phyloP scores from a whole-genome alignment of 2,888 invertebrate genomes.

The Leptura quadrifasciata region DNA sequence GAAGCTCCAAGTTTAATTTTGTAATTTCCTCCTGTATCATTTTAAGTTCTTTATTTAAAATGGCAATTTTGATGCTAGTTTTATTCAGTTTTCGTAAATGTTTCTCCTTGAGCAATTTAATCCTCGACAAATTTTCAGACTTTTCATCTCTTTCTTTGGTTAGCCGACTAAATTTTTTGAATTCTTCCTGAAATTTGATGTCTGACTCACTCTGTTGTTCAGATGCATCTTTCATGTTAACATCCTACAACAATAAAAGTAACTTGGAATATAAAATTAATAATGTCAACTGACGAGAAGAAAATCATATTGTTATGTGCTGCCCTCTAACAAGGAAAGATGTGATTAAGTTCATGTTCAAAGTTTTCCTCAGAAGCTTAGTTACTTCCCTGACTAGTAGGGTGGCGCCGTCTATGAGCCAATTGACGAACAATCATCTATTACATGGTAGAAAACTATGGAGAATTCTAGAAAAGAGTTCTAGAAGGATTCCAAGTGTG shows the following conservation, averaged over 20 bases:
- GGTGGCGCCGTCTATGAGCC: no score
- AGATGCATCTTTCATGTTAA: constrained; percentile 15
- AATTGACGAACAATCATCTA: no score
- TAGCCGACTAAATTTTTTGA: neutral
- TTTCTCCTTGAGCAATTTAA: constrained; percentile 6
- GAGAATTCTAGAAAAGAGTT: no score
- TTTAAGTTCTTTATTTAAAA: constrained; percentile 10
- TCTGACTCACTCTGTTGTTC: neutral
- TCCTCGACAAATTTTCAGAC: constrained; percentile 7
- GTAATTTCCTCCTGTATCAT: neutral
- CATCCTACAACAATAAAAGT: constrained; percentile 22
- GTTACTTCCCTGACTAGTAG: no score
- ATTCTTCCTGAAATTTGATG: constrained; percentile 8
- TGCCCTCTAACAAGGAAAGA: no score
- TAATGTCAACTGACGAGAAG: no score
- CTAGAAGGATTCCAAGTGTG: no score
- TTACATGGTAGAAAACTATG: no score
- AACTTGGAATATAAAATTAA: no score
- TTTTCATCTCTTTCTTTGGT: constrained; percentile 21
- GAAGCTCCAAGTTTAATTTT: constrained; percentile 26
- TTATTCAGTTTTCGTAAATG: constrained; percentile 15
- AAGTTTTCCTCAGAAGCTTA: no score
- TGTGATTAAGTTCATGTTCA: no score
- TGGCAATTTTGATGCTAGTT: neutral
- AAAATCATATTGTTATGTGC: no score